phyloP scores from a whole-genome alignment of 1,140 invertebrate genomes.

The Scaptomyza hsui region DNA sequence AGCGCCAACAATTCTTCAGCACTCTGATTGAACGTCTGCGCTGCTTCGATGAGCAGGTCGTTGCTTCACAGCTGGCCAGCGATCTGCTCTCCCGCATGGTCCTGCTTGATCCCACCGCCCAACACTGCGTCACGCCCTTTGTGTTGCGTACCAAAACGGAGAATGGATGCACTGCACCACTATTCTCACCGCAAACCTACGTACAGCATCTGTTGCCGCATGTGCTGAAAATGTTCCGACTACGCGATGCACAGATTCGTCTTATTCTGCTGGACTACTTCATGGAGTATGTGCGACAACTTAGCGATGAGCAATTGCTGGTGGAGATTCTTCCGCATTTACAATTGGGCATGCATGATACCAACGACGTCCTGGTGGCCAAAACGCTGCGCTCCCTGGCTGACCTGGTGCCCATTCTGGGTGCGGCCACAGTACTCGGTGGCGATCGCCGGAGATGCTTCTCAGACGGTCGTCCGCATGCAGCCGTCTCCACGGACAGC shows the following conservation, averaged over 20 bases:
- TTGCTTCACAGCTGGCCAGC: conserved; percentile 90
- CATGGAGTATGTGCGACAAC: conserved; percentile 88
- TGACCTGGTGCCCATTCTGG: conserved; percentile 92
- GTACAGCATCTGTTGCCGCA: conserved; percentile 89
- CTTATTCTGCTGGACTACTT: conserved; percentile 89
- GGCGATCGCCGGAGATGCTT: conserved; percentile 91
- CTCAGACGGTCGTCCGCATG: conserved; percentile 90
- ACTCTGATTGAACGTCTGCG: conserved; percentile 87
- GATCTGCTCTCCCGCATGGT: conserved; percentile 92
- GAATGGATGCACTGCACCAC: conserved; percentile 69
- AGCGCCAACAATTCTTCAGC: conserved; percentile 91
- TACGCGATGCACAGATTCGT: conserved; percentile 90
- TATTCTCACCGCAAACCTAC: conserved; percentile 88
- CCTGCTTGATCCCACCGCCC: conserved; percentile 90
- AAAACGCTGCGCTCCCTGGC: conserved; percentile 91
- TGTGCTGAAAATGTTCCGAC: conserved; percentile 90
- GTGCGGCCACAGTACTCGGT: conserved; percentile 90
- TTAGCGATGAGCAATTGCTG: conserved; percentile 89
- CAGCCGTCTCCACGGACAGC: conserved; percentile 55
- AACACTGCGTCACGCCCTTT: conserved; percentile 89
- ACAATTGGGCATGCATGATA: conserved; percentile 92
- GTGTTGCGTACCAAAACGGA: conserved; percentile 89
- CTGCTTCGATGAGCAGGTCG: conserved; percentile 89
- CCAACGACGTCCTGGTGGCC: conserved; percentile 91
- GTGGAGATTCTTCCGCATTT: conserved; percentile 89